These are phyloP conservation scores for Panagrolaimus sp. DNA, from an alignment of 1,140 invertebrate species.

Conservation along the genomic window DNA sequence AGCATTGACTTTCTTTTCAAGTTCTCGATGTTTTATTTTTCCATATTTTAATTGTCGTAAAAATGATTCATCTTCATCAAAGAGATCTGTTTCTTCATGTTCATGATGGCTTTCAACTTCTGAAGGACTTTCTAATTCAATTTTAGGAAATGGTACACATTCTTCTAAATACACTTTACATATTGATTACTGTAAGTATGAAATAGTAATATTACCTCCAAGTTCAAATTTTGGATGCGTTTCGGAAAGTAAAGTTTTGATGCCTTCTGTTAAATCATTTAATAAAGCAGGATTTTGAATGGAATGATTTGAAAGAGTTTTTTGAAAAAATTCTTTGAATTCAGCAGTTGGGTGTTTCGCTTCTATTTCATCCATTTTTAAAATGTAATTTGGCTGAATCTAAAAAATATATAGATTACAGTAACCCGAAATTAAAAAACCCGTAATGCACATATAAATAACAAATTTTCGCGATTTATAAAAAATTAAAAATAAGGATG, in stretches of 20 bases:
- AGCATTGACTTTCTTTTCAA: constrained; percentile 33
- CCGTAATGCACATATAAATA: background rate
- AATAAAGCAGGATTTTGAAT: too few species aligned
- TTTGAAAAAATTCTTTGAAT: too few species aligned
- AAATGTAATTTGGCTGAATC: background rate
- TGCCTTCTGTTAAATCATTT: too few species aligned
- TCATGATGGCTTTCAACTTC: background rate
- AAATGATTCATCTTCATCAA: constrained; percentile 6
- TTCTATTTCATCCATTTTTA: background rate
- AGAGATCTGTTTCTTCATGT: background rate
- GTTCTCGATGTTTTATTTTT: constrained; percentile 41
- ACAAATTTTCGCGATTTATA: background rate
- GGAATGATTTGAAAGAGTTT: too few species aligned
- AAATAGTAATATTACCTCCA: too few species aligned
- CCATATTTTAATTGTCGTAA: constrained; percentile 24
- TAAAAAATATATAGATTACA: background rate
- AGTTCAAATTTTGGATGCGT: too few species aligned
- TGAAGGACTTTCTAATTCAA: background rate
- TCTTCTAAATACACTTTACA: too few species aligned
- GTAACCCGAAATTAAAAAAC: background rate
- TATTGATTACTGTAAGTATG: too few species aligned
- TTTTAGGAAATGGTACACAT: background rate
- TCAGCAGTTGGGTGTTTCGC: too few species aligned
- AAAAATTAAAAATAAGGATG: too few species aligned
- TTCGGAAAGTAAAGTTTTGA: too few species aligned